Evolutionary conservation across 2,888 invertebrate species (phyloP).

Genomic region (Cheilosia variabilis): DNA sequence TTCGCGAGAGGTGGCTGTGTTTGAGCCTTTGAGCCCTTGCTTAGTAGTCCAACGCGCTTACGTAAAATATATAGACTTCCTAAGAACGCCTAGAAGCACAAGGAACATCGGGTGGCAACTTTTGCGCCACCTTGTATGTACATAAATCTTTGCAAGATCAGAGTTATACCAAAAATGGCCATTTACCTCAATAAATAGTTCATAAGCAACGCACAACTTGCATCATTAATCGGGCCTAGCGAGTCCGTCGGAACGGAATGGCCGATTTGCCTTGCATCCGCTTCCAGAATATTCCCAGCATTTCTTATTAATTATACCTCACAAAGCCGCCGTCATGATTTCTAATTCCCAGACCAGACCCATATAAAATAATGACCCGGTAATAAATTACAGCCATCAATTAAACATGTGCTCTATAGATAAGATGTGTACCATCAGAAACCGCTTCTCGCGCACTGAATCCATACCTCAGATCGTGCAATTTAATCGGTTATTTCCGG

Average conservation of each 20-base stretch:
- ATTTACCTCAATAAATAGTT: too few relatives aligned
- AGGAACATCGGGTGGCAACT: too few relatives aligned
- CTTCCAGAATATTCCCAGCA: constrained; percentile 5
- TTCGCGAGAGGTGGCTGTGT: too few relatives aligned
- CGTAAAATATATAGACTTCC: too few relatives aligned
- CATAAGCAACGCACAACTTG: not conserved
- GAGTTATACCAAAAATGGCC: too few relatives aligned
- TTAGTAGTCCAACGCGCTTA: too few relatives aligned
- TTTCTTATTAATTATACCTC: not conserved
- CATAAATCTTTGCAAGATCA: too few relatives aligned
- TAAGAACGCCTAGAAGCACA: too few relatives aligned
- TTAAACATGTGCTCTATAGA: constrained; percentile 13
- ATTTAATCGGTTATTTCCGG: constrained; percentile 56
- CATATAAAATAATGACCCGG: constrained; percentile 28
- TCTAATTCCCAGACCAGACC: constrained; percentile 2
- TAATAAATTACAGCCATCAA: constrained; percentile 47
- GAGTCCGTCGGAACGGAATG: too few relatives aligned
- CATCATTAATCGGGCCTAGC: not conserved
- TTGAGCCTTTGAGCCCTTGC: too few relatives aligned
- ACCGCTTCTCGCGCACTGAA: not conserved
- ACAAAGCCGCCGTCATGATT: constrained; percentile 7
- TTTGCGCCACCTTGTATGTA: too few relatives aligned
- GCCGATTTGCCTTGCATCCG: not conserved
- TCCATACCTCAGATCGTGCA: not conserved
- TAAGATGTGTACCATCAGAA: not conserved